Base-by-base conservation (phyloP, 1,140 invertebrate species). In the Lepidurus couesii region DNA sequence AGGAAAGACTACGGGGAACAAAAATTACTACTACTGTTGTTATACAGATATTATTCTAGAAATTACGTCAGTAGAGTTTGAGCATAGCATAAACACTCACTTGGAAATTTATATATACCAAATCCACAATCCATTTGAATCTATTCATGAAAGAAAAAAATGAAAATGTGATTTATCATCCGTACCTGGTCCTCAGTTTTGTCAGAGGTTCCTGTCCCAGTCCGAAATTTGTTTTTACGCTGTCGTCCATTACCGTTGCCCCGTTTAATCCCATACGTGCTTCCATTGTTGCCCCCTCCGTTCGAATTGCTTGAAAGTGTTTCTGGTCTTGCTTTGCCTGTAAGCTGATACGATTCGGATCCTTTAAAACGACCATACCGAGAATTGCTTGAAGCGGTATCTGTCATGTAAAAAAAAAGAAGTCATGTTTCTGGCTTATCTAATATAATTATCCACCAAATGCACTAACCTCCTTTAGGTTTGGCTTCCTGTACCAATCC, bases 161-260 rank as follows among this genome's bases (percentile, higher is more conserved):
- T 26, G 26, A 34, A 34, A 34, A 34, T 34, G 10, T 3, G 10
- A 11, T 47, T 65, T 65, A 13, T n/a, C 9, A 16, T 21, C 8
- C 21, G 16, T 65, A 65, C 53, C 53, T 65, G 53, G 53, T 65
- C 53, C 21, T 65, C 53, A 65, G 53, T 21, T 65, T 65, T 65
- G 53, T 65, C 16, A 65, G 53, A 21, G 53, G 53, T 65, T 65
- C 53, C 53, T 21, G 13, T 65, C 13, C 53, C 53, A 65, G n/a
- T 13, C 53, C 21, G 16, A n/a, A 21, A 65, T 65, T 65, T 65
- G 53, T 65, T 65, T 65, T 65, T 65, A 21, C 53, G 53, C 53
- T 65, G 53, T 65, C 53, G 53, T 16, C 9, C 53, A 16, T 65
- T 65, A 21, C 53, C 53, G 8, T 4, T 65, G 53, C 53, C 53